Base-by-base conservation (phyloP, 2,888 invertebrate species). In the Bembecia ichneumoniformis region DNA sequence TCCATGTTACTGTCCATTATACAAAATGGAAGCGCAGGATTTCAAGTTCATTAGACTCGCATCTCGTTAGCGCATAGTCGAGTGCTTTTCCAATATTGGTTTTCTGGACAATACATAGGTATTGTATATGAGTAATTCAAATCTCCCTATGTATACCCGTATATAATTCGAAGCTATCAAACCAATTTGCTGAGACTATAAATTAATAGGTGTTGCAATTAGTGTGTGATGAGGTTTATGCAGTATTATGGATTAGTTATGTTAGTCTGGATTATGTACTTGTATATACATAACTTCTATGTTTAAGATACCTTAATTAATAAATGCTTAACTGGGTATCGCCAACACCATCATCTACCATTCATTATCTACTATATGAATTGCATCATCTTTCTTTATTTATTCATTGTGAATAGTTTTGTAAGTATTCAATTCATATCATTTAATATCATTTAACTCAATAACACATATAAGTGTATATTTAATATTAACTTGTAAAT, bases 11-110 rank as follows among this genome's bases (percentile, higher is more conserved):
- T 71, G 74, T 76, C 77, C 78, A 80, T 80, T 82, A 78, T 74
- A 80, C 77, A 76, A 81, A 82, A 81, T 82, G 77, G 77, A 74
- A 73, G 74, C 73, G 68, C 77, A 74, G 80, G 78, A 83, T 82
- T 83, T 83, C 82, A 77, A 82, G 81, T 82, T 84, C 82, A 84
- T 84, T 84, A 82, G 80, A 77, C 74, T 77, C 73, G 71, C 75
- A 74, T 63, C 81, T 82, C 82, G 82, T 83, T 82, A 82, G 76
- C 70, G 70, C 70, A 77, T 73, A 77, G 78, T 68, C 70, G 75
- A 82, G 81, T 75, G 81, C 77, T 78, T 73, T 74, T 75, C 79
- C 83, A 84, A 82, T 82, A 83, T 82, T 82, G 78, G 67, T 70
- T 70, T 71, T 74, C 71, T 77, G 75, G 72, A 75, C 77, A 66